These are phyloP conservation scores for Gephyroberyx darwinii DNA, from an alignment of 2,797 vertebrate species.

Conservation along the genomic window DNA sequence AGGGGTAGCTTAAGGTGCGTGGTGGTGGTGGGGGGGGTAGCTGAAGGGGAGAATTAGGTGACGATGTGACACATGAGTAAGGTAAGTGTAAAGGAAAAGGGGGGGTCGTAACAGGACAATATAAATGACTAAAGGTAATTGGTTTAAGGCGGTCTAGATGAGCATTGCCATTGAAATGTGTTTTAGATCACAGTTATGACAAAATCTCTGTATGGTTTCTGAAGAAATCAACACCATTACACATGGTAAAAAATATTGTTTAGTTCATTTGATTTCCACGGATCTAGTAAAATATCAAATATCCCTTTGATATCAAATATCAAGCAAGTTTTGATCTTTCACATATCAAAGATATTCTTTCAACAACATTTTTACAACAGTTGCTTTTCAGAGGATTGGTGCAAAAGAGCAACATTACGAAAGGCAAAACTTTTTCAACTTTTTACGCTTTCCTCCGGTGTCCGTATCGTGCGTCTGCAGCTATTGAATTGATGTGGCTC, in stretches of 20 bases:
- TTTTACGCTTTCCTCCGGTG: neutral
- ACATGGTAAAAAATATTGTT: neutral
- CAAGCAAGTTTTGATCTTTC: neutral
- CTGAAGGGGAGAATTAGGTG: constrained; percentile 7
- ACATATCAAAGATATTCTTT: neutral
- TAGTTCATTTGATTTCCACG: neutral
- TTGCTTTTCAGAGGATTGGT: neutral
- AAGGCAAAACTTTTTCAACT: neutral
- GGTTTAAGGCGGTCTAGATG: neutral
- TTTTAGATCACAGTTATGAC: no score
- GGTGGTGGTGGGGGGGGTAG: constrained; percentile 5
- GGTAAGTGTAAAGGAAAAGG: neutral
- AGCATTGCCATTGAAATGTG: no score
- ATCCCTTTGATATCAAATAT: neutral
- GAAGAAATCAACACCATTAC: neutral
- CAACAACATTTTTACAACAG: neutral
- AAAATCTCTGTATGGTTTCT: no score
- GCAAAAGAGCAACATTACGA: neutral
- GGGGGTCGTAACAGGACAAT: neutral
- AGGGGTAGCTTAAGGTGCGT: constrained; percentile 20
- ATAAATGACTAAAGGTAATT: neutral
- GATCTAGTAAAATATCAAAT: neutral
- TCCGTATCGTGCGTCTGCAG: neutral
- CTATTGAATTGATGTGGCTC: neutral
- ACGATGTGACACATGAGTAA: constrained; percentile 9